A percentile compares a stretch with the other conserved stretches of the same genome.
Evolutionary conservation across 2,797 vertebrate species (phyloP).

Genomic region (Loris lydekkerianus): DNA sequence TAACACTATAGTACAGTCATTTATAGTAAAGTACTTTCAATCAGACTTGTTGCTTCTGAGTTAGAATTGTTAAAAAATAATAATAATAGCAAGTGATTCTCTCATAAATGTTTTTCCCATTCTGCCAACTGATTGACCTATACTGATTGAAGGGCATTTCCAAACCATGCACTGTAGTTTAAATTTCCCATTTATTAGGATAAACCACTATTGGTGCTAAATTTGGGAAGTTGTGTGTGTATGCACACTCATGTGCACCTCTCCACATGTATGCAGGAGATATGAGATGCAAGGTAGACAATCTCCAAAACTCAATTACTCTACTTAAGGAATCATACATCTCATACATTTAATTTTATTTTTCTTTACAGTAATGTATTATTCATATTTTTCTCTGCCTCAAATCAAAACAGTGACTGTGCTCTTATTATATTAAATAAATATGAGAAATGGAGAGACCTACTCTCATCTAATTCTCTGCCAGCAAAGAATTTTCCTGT

Average conservation of each 20-base stretch:
- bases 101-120: neutral
- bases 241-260: fast-evolving
- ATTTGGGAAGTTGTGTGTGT: neutral
- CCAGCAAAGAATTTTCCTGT: constrained; percentile 51
- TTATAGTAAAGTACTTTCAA: neutral
- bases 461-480: neutral
- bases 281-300: neutral
- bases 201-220: neutral
- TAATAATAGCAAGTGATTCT: neutral
- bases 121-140: neutral
- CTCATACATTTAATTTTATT: neutral
- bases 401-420: neutral
- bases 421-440: neutral
- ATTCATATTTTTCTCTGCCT: neutral
- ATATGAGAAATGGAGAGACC: constrained; percentile 38
- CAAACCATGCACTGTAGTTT: neutral
- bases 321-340: neutral
- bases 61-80: neutral
- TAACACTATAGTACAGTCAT: fast-evolving
- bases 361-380: neutral
- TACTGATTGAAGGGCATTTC: neutral
- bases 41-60: neutral
- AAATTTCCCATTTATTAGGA: neutral
- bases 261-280: too few species aligned
- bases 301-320: neutral